Evolutionary conservation across 2,888 invertebrate species (phyloP).

Genomic region (Mellilla xanthometata): DNA sequence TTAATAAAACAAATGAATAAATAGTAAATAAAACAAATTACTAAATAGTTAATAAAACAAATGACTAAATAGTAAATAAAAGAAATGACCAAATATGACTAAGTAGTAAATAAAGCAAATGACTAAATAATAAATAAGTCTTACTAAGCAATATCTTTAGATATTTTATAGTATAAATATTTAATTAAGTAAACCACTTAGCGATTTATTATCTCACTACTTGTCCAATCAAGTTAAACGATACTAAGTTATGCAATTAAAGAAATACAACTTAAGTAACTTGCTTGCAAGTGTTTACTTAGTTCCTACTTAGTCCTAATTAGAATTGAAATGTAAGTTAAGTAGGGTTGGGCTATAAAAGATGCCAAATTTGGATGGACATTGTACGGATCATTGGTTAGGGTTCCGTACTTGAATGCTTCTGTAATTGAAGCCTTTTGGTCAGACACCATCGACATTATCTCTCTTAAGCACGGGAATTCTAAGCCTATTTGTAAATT

Average conservation of each 20-base stretch:
- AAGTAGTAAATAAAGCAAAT: no score
- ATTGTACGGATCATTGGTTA: conserved; percentile 28
- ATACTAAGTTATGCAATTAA: conserved; percentile 1
- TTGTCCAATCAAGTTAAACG: conserved; percentile 1
- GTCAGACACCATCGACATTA: background rate
- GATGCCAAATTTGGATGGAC: conserved; percentile 27
- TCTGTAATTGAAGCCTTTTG: background rate
- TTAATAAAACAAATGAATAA: no score
- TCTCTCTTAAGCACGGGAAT: no score
- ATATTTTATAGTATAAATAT: no score
- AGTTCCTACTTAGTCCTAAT: conserved; percentile 7
- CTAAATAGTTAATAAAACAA: no score
- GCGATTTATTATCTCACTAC: background rate
- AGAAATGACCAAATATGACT: no score
- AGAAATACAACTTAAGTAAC: conserved; percentile 8
- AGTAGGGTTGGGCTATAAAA: conserved; percentile 27
- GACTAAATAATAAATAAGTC: no score
- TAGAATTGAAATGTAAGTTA: conserved; percentile 17
- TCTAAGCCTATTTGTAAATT: no score
- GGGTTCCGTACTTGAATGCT: conserved; percentile 10
- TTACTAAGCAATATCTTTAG: no score
- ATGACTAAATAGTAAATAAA: no score
- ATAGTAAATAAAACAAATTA: no score
- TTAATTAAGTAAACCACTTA: background rate
- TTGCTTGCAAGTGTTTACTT: background rate